Conservation (phyloP, 2,888 invertebrate genomes). For the Acholoe squamosa region DNA sequence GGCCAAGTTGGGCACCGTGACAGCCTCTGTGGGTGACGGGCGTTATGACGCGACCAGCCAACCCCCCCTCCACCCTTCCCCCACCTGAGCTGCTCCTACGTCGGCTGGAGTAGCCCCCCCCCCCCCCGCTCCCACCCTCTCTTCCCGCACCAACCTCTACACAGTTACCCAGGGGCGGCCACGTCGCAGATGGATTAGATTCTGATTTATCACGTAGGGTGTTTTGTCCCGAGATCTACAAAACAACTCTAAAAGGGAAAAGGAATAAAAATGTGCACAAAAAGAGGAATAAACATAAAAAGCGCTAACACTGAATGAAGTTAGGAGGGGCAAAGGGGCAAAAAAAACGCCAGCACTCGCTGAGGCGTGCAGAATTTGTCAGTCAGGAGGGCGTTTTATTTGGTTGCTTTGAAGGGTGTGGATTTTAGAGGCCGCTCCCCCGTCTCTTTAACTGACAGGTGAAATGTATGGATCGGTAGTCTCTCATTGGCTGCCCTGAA, state of each 20-base stretch:
- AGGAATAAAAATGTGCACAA: not conserved
- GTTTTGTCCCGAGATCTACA: constrained; percentile 4
- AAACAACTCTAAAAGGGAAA: not conserved
- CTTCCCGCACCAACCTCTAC: not conserved
- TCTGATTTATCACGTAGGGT: not conserved
- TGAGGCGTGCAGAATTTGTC: not conserved
- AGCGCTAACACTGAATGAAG: not conserved
- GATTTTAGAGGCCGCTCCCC: not conserved
- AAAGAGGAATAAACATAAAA: not conserved
- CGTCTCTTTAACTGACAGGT: not conserved
- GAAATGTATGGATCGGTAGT: not conserved
- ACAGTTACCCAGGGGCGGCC: not conserved
- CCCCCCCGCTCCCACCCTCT: not conserved
- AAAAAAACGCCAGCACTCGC: not conserved
- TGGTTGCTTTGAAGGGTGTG: constrained; percentile 6
- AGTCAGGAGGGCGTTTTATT: not conserved
- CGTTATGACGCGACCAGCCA: not conserved
- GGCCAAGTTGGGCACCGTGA: constrained; percentile 5
- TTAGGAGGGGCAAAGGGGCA: constrained; percentile 9
- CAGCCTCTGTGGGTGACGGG: not conserved
- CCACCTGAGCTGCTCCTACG: not conserved
- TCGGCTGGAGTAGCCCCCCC: not conserved
- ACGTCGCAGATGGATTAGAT: constrained; percentile 3
- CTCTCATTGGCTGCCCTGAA: not conserved
- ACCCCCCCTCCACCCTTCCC: not conserved